phyloP scores from a whole-genome alignment of 2,888 invertebrate species.

The Willowsia nigromaculata region DNA sequence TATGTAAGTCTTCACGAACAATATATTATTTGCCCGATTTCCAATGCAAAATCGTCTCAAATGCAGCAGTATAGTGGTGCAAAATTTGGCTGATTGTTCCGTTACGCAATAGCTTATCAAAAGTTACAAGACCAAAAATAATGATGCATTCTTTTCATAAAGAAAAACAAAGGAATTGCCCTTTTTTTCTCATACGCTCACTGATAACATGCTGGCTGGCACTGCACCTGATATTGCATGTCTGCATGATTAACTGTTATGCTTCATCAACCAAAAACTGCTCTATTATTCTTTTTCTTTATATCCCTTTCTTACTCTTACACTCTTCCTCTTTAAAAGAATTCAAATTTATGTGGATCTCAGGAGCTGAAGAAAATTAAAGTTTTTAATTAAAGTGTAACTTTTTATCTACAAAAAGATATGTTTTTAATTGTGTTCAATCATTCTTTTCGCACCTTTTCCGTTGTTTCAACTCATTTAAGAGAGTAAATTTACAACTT shows the following conservation, averaged over 20 bases:
- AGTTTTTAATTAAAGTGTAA: background rate
- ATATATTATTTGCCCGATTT: too few relatives aligned
- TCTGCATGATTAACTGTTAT: background rate
- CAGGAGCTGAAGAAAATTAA: background rate
- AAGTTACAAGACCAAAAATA: background rate
- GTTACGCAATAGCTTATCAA: background rate
- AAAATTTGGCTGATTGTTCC: background rate
- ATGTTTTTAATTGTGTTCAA: background rate
- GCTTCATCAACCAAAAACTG: background rate
- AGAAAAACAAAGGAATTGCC: background rate
- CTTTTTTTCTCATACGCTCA: background rate
- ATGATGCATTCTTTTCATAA: too few relatives aligned
- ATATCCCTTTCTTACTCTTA: background rate
- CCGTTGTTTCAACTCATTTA: background rate
- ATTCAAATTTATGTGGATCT: background rate
- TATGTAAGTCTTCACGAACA: too few relatives aligned
- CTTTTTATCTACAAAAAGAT: background rate
- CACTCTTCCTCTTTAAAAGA: background rate
- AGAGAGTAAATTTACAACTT: background rate
- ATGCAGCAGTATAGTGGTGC: too few relatives aligned
- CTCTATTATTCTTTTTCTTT: background rate
- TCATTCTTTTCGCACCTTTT: background rate
- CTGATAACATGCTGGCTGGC: too few relatives aligned
- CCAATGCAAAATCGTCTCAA: too few relatives aligned
- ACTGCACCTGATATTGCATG: conserved; percentile 7